Conservation (phyloP, 2,113 vertebrate genomes). For the Lasiurus borealis region DNA sequence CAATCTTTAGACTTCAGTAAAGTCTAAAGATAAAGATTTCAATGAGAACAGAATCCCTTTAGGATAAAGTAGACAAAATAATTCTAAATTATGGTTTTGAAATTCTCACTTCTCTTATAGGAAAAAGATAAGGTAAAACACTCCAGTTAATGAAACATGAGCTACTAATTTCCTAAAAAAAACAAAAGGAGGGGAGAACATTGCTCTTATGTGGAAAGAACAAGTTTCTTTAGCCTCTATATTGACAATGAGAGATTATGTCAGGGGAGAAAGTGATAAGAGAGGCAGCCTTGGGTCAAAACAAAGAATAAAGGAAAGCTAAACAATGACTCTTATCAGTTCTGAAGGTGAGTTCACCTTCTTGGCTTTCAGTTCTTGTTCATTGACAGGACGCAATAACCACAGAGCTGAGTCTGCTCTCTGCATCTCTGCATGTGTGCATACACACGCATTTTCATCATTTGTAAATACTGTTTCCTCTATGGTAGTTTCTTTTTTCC, state of each 20-base stretch:
- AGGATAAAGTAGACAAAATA: slow-evolving; percentile 61
- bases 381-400: background rate
- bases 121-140: slow-evolving; percentile 70
- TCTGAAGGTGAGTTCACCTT: slow-evolving; percentile 67
- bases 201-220: slow-evolving; percentile 32
- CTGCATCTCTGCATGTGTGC: background rate
- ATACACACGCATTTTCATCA: background rate
- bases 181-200: slow-evolving; percentile 68
- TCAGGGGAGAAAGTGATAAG: slow-evolving; percentile 76
- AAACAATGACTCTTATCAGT: slow-evolving; percentile 62
- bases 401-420: background rate
- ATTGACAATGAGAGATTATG: slow-evolving; percentile 66
- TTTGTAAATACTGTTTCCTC: background rate
- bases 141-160: slow-evolving; percentile 76
- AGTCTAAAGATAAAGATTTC: slow-evolving; percentile 66
- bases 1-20: no score
- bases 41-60: slow-evolving; percentile 58
- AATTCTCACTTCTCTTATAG: slow-evolving; percentile 75
- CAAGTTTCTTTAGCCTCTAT: slow-evolving; percentile 75
- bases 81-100: slow-evolving; percentile 72
- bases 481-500: background rate
- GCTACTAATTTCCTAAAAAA: slow-evolving; percentile 73
- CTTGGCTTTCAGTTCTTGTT: slow-evolving; percentile 25
- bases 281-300: slow-evolving; percentile 66
- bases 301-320: slow-evolving; percentile 56